These are phyloP conservation scores for Sebastes trivittatus DNA, from an alignment of 2,797 vertebrate genomes.

Conservation along the genomic window DNA sequence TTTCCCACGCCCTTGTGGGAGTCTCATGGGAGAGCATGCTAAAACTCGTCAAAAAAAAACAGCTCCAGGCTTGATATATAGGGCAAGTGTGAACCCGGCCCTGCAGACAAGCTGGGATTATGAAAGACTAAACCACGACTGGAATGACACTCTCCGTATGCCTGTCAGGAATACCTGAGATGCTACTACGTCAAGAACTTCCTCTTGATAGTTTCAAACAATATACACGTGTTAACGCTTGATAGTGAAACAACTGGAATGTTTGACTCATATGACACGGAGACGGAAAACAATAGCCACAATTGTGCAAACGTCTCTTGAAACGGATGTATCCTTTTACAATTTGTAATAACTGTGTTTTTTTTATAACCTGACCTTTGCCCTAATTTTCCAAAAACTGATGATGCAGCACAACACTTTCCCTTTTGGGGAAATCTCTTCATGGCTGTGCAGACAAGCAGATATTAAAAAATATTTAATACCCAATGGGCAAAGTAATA, in stretches of 20 bases:
- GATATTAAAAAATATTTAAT: background rate
- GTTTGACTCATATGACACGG: background rate
- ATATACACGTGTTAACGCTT: background rate
- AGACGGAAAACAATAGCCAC: background rate
- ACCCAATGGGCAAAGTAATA: background rate
- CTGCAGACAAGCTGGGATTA: constrained; percentile 12
- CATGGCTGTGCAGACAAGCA: background rate
- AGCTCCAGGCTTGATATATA: background rate
- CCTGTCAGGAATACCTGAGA: constrained; percentile 27
- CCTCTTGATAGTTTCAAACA: background rate
- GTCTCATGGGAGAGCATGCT: background rate
- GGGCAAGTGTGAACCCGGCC: background rate
- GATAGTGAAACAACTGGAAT: background rate
- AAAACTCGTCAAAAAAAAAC: background rate
- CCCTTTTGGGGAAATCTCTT: background rate
- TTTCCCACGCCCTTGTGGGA: background rate
- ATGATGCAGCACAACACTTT: background rate
- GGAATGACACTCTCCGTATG: constrained; percentile 47
- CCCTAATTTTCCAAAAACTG: background rate
- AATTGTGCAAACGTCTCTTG: background rate
- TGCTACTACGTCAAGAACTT: constrained; percentile 16
- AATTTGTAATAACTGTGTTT: background rate
- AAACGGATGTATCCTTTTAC: accelerated
- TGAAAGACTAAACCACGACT: constrained; percentile 35
- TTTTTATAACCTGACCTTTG: constrained; percentile 19